Conservation (phyloP, 2,797 vertebrate species). For the Buceros bicornis region DNA sequence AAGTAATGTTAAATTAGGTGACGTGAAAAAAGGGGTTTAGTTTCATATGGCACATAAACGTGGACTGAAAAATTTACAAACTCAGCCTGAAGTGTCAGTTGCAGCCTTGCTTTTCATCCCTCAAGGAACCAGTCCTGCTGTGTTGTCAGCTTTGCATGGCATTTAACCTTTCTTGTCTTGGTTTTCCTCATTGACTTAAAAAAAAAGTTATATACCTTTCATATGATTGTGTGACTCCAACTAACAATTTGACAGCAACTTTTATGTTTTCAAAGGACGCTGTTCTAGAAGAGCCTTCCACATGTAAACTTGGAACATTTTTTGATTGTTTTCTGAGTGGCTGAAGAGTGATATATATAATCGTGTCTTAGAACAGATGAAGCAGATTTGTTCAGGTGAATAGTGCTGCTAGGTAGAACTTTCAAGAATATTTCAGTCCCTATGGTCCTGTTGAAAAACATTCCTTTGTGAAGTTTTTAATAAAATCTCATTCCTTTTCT, state of each 20-base stretch:
- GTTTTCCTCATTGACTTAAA: background rate
- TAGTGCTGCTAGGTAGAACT: background rate
- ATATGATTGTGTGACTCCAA: background rate
- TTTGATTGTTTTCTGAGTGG: background rate
- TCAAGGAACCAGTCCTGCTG: background rate
- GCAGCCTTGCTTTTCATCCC: background rate
- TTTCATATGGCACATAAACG: background rate
- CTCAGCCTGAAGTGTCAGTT: background rate
- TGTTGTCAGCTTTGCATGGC: background rate
- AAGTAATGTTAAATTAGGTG: background rate
- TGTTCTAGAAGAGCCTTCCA: background rate
- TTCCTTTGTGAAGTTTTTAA: background rate
- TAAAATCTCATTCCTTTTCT: background rate
- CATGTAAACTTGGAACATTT: background rate
- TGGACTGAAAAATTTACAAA: background rate
- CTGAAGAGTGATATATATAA: background rate
- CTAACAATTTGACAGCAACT: background rate
- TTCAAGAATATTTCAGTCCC: background rate
- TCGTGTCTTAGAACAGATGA: background rate
- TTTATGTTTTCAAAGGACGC: background rate
- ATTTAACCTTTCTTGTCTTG: background rate
- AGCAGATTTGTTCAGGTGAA: background rate
- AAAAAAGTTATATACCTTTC: background rate
- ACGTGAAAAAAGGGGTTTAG: background rate
- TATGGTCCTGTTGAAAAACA: background rate